Base-by-base conservation (phyloP, 2,888 invertebrate genomes). In the Ophion ellenae region DNA sequence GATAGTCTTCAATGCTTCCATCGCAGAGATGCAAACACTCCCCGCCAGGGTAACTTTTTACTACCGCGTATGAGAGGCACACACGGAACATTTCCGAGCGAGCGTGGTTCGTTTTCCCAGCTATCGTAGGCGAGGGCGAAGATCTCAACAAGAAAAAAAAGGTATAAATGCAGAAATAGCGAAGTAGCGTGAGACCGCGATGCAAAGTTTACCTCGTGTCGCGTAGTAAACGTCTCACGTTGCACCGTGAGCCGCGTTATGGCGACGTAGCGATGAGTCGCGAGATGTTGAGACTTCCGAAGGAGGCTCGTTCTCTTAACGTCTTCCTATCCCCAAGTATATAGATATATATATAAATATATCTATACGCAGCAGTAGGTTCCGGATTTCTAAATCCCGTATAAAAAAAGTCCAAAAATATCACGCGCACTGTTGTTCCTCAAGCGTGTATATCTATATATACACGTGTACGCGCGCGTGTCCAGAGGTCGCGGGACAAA, bases 201-300 rank as follows among this genome's bases (percentile, higher is more conserved):
- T 59, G 2, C 20, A 7, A 74, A 71, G 20, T 80, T 85, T 78
- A 78, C 77, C 81, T 78, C 77, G 73, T 78, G 67, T n/a, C 73
- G 77, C n/a, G 53, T 77, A 73, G 57, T 45, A 28, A 66, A 24
- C 73, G 14, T 17, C 64, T 77, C 63, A 70, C 70, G 70, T 79
- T n/a, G 14, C 17, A 32, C n/a, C 63, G 79, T 36, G 71, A 64
- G 47, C 28, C 77, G 71, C n/a, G 32, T 66, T 77, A 57, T 32
- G 20, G 67, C 20, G 63, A 20, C 17, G 67, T 81, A 66, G 71
- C 77, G 77, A 64, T 10, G n/a, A 20, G 24, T 4, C 71, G 83
- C n/a, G 77, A 73, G 64, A 20, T 20, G 24, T 63, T 53, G 36
- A 69, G n/a, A 67, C 45, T 67, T 57, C 59, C 1, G 53, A 11